phyloP scores from a whole-genome alignment of 2,113 vertebrate genomes.

The Sylvietta virens region DNA sequence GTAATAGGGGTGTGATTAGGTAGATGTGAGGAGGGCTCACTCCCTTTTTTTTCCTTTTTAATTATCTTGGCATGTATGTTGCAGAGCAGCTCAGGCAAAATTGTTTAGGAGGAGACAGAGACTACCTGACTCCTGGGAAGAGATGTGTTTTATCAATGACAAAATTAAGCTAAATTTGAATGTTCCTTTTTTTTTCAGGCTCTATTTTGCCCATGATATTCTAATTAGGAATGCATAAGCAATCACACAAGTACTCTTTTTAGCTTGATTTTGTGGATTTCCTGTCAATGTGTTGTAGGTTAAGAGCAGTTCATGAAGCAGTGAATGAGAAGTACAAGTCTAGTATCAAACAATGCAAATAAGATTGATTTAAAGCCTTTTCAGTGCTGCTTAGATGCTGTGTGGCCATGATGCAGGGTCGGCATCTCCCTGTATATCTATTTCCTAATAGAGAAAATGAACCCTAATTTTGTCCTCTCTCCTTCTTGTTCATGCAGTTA shows the following conservation, averaged over 20 bases:
- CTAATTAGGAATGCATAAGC: neutral
- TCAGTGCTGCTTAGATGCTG: neutral
- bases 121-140: neutral
- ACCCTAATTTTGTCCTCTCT: neutral
- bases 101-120: neutral
- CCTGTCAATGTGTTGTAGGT: neutral
- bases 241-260: neutral
- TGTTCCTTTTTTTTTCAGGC: neutral
- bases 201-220: neutral
- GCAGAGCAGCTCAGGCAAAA: neutral
- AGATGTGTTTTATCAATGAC: neutral
- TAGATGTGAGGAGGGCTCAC: neutral
- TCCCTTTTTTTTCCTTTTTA: neutral
- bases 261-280: neutral
- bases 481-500: neutral
- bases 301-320: neutral
- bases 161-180: neutral
- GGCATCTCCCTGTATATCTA: neutral
- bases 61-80: neutral
- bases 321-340: neutral
- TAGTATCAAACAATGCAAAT: neutral
- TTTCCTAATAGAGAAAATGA: neutral
- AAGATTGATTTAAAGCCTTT: neutral
- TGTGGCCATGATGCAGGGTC: neutral
- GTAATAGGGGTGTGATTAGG: neutral